A percentile compares a stretch with the other conserved stretches of the same genome.
Conservation (phyloP, 2,797 vertebrate species). For the Neopelma chrysocephalum region DNA sequence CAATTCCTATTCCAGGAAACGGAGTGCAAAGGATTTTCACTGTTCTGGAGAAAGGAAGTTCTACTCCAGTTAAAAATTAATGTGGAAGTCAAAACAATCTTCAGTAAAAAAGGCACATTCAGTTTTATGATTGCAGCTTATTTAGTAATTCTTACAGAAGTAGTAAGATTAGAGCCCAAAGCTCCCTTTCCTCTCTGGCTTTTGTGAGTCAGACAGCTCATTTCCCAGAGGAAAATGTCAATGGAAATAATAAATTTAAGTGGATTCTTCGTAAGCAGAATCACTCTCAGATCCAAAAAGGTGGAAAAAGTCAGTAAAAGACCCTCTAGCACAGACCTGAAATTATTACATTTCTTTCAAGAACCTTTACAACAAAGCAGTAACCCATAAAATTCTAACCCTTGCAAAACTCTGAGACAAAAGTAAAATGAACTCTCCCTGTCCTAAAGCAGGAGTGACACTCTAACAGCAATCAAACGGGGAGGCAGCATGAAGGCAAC, state of each 20-base stretch:
- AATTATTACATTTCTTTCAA: background rate
- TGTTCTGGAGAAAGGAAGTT: background rate
- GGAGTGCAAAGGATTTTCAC: background rate
- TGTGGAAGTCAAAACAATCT: slow-evolving; percentile 34
- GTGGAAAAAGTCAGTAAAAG: background rate
- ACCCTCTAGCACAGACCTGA: background rate
- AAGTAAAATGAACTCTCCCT: background rate
- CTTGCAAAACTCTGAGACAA: background rate
- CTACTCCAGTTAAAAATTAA: background rate
- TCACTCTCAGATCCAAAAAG: background rate
- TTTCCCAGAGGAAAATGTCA: slow-evolving; percentile 28
- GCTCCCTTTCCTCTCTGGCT: background rate
- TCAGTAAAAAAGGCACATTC: background rate
- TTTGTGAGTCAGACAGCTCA: background rate
- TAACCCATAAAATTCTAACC: background rate
- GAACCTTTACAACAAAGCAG: background rate
- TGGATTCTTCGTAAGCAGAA: background rate
- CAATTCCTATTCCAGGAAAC: background rate
- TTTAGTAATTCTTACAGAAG: slow-evolving; percentile 43
- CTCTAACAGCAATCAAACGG: background rate
- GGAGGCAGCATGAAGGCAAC: background rate
- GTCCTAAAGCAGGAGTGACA: background rate
- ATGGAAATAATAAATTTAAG: slow-evolving; percentile 24
- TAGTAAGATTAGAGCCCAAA: background rate
- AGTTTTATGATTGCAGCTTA: background rate